Evolutionary conservation across 2,797 vertebrate species (phyloP).

Genomic region (Hephaestus fuliginosus): DNA sequence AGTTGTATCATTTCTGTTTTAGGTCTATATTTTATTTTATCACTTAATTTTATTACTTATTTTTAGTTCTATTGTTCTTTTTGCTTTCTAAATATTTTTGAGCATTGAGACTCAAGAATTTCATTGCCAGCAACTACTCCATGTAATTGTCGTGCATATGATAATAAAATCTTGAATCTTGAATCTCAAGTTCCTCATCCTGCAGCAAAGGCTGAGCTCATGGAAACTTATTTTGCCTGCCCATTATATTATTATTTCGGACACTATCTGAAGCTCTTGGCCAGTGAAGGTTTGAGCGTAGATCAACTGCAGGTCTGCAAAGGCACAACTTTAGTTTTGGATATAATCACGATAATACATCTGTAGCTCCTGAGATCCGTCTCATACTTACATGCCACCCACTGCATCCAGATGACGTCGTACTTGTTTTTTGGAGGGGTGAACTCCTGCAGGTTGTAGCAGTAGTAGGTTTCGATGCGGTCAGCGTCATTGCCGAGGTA

Average conservation of each 20-base stretch:
- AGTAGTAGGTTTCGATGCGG: constrained; percentile 92
- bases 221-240: background rate
- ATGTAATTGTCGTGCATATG: too few relatives aligned
- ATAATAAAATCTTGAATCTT: too few relatives aligned
- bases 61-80: too few relatives aligned
- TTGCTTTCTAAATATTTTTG: too few relatives aligned
- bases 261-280: background rate
- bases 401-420: constrained; percentile 97
- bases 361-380: background rate
- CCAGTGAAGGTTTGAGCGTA: background rate
- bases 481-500: constrained; percentile 89
- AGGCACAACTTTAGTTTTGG: too few relatives aligned
- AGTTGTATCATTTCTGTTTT: too few relatives aligned
- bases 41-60: too few relatives aligned
- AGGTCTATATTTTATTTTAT: too few relatives aligned
- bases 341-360: background rate
- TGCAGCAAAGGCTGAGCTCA: background rate
- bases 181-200: background rate
- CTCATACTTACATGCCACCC: constrained; percentile 93
- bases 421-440: constrained; percentile 88
- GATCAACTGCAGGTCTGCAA: background rate
- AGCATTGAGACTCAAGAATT: too few relatives aligned
- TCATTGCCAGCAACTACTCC: too few relatives aligned
- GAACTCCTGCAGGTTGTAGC: constrained; percentile 93
- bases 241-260: background rate